Conservation (phyloP, 2,888 invertebrate species). For the Drosophila gaucha region DNA sequence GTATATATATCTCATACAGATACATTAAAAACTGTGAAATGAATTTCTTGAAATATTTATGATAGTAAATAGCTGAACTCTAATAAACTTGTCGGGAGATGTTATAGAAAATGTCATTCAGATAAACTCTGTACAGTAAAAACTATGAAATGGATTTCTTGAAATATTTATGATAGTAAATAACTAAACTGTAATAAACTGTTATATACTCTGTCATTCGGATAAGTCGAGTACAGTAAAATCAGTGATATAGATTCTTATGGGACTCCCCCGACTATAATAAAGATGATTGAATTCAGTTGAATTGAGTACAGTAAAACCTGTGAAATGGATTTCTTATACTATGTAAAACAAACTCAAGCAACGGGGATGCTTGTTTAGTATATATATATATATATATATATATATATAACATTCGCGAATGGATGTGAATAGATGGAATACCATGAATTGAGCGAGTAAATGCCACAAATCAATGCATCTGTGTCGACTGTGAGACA, state of each 20-base stretch:
- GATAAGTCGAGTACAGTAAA: not conserved
- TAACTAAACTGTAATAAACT: not conserved
- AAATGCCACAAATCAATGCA: not conserved
- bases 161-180: not conserved
- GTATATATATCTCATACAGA: no score
- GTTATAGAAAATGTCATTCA: not conserved
- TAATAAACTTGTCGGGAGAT: not conserved
- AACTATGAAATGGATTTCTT: not conserved
- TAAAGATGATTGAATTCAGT: not conserved
- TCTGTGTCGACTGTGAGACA: constrained; percentile 4
- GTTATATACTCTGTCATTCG: not conserved
- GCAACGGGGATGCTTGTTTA: not conserved
- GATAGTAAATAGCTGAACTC: not conserved
- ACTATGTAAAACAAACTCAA: not conserved
- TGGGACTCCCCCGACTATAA: not conserved
- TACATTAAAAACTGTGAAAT: constrained; percentile 27
- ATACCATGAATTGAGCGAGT: constrained; percentile 16
- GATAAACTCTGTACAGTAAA: constrained; percentile 32
- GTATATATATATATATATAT: no score
- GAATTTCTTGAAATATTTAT: not conserved
- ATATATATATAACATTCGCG: not conserved
- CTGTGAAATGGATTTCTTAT: not conserved
- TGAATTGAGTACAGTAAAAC: not conserved
- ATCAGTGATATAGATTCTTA: not conserved
- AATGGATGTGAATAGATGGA: constrained; percentile 4